Evolutionary conservation across 2,113 vertebrate genomes (phyloP).

Genomic region (Osmerus eperlanus): DNA sequence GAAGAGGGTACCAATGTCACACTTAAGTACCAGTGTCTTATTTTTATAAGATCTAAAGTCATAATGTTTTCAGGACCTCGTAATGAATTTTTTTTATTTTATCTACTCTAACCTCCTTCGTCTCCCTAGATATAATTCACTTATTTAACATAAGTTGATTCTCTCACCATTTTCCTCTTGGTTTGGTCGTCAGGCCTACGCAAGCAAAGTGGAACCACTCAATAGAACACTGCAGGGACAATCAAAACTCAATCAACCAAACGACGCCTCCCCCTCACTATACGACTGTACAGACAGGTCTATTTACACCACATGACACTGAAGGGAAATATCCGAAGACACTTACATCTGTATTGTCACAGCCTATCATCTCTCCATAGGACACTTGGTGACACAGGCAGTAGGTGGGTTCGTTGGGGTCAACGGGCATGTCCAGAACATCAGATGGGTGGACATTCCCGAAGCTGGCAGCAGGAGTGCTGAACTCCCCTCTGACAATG

Average conservation of each 20-base stretch:
- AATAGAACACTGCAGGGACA: constrained; percentile 86
- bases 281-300: neutral
- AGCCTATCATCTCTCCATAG: constrained; percentile 99
- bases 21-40: too few species aligned
- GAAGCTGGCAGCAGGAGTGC: constrained; percentile 85
- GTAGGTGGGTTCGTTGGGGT: constrained; percentile 97
- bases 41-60: too few species aligned
- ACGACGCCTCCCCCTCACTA: neutral
- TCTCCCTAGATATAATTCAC: too few species aligned
- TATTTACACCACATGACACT: neutral
- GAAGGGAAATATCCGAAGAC: neutral
- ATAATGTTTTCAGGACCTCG: too few species aligned
- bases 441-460: constrained; percentile 90
- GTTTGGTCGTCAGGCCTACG: constrained; percentile 94
- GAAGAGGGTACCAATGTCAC: neutral
- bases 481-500: constrained; percentile 84
- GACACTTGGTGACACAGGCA: constrained; percentile 98
- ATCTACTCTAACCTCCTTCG: too few species aligned
- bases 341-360: constrained; percentile 96
- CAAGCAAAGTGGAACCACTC: constrained; percentile 99
- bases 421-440: constrained; percentile 98
- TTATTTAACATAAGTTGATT: neutral
- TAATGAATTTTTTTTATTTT: too few species aligned
- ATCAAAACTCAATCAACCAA: neutral
- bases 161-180: constrained; percentile 96